Conservation (phyloP, 2,113 vertebrate genomes). For the Pheucticus melanocephalus region DNA sequence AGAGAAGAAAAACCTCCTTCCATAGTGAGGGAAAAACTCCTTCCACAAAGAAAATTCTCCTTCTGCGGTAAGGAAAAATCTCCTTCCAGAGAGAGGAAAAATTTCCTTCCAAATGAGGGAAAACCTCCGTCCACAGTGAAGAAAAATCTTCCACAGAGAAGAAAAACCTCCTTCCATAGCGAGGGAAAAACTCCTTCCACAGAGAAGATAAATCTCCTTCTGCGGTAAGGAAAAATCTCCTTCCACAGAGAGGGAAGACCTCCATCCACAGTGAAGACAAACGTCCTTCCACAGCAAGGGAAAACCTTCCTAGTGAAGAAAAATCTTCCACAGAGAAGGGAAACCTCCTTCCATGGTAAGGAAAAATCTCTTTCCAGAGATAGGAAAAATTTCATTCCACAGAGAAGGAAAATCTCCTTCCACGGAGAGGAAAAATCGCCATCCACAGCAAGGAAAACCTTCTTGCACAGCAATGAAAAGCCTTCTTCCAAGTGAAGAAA, state of each 20-base stretch:
- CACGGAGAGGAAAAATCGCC: not conserved
- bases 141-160: too few species aligned
- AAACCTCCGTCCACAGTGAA: not conserved
- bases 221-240: not conserved
- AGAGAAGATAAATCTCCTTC: too few species aligned
- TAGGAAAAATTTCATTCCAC: not conserved
- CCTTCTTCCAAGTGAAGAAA: not conserved
- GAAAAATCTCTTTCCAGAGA: not conserved
- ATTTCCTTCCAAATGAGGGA: fast-evolving
- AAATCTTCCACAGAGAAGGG: not conserved
- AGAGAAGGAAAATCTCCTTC: not conserved
- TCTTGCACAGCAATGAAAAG: not conserved
- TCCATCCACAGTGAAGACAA: not conserved
- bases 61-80: too few species aligned
- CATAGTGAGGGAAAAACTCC: not conserved
- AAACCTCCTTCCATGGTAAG: not conserved
- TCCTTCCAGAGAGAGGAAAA: not conserved
- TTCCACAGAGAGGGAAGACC: too few species aligned
- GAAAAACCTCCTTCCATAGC: fast-evolving
- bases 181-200: not conserved
- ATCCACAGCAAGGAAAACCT: not conserved
- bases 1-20: too few species aligned
- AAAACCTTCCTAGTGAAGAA: not conserved
- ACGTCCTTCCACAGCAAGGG: not conserved
- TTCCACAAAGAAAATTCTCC: too few species aligned